Evolutionary conservation across 2,797 vertebrate species (phyloP).

Genomic region (Bradypus variegatus): DNA sequence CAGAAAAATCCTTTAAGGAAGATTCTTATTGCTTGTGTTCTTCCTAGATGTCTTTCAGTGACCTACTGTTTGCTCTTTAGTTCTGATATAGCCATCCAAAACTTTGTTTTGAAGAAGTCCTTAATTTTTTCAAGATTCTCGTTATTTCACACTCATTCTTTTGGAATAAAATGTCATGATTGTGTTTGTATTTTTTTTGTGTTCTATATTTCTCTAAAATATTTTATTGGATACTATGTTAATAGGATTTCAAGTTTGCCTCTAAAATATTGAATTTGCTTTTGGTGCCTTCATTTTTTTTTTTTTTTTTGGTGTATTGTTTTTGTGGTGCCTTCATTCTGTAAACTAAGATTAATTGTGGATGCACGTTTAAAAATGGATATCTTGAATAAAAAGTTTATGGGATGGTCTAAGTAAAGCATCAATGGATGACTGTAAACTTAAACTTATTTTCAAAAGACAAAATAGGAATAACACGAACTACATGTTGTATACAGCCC

Average conservation of each 20-base stretch:
- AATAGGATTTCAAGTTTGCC: conserved; percentile 26
- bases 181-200: neutral
- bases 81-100: neutral
- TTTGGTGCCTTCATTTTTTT: neutral
- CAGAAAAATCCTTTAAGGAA: neutral
- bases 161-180: conserved; percentile 27
- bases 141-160: neutral
- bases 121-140: neutral
- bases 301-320: too few relatives aligned
- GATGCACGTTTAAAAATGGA: neutral
- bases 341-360: conserved; percentile 22
- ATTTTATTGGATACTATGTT: conserved; percentile 24
- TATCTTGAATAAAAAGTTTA: conserved; percentile 11
- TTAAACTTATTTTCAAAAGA: conserved; percentile 5
- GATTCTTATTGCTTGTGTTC: neutral
- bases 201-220: conserved; percentile 3
- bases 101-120: conserved; percentile 22
- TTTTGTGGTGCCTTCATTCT: neutral
- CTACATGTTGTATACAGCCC: neutral
- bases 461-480: neutral
- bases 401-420: neutral
- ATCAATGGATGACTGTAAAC: conserved; percentile 18
- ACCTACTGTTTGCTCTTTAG: neutral
- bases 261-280: conserved; percentile 16
- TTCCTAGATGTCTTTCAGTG: conserved; percentile 12